Evolutionary conservation across 2,888 invertebrate species (phyloP), one percentile per base, ranked within the genome.

Genomic region (Corbicula japonica): DNA sequence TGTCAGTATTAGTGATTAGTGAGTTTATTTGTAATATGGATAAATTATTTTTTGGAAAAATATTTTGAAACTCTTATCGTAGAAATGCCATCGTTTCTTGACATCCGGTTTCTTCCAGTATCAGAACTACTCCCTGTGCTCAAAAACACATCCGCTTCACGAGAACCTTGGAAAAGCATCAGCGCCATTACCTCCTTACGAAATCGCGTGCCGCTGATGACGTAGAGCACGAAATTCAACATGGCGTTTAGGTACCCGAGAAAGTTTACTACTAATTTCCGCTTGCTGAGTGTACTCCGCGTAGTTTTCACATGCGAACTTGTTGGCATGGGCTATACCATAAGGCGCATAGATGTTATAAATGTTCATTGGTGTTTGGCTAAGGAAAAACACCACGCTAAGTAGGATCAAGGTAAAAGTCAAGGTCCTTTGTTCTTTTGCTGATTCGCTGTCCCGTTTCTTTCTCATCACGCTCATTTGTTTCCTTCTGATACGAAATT

Each of bases 161-260:
- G 65, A 2, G 72, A n/a, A 5, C 35, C 34, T 26, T 65, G 52
- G 38, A 78, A 82, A 8, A 61, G 52, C 21, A 87, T 79, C 65
- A 89, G 56, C 18, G 58, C 56, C 52, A 65, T 68, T 8, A 89
- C 63, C 46, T 88, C 88, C 3, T 76, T 62, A 34, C 90, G 73
- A 72, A 90, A 90, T 32, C 79, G 80, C 21, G 87, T 76, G 0
- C 89, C 90, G 30, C 86, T 87, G 26, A 88, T 62, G 38, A 86
- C 85, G 72, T 90, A 90, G 23, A 89, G 56, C 18, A 89, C 46
- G 68, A 89, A 89, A 70, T 88, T 88, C 34, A 83, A 70, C 26
- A 86, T 80, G 62, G 88, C 85, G 63, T 88, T 89, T 18, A 86
- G 76, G 71, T 89, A 89, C 73, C 83, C 77, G 0, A 89, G 60